Percentiles rank a stretch among this genome's conserved stretches.
Evolutionary conservation across 92 coral and sea anemone species (phyloP).

Genomic region (Umimayanthus kanabou): DNA sequence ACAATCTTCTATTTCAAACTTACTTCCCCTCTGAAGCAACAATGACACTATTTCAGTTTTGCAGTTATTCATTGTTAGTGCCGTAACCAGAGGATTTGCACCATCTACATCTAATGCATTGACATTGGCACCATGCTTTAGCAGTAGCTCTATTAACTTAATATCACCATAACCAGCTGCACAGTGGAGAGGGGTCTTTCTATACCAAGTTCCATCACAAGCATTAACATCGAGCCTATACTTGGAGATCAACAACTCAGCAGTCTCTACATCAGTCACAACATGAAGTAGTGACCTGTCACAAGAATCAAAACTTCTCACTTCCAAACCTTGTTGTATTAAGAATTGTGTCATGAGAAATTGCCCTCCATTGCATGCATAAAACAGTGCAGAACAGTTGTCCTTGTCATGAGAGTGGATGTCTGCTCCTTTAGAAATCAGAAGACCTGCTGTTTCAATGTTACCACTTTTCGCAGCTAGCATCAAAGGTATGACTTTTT

Average conservation of each 20-base stretch:
- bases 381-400: constrained; percentile 16
- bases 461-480: not conserved
- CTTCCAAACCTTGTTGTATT: not conserved
- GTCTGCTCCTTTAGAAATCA: constrained; percentile 19
- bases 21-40: not conserved
- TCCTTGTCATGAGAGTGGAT: not conserved
- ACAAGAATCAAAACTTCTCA: not conserved
- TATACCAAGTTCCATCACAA: not conserved
- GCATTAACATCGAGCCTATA: not conserved
- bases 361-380: not conserved
- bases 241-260: not conserved
- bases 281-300: constrained; percentile 4
- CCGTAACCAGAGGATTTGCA: not conserved
- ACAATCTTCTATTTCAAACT: not conserved
- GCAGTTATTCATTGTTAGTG: not conserved
- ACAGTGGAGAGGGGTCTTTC: not conserved
- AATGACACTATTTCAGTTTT: not conserved
- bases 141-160: not conserved
- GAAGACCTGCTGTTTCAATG: not conserved
- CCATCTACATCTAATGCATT: not conserved
- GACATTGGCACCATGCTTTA: not conserved
- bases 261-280: not conserved
- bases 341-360: not conserved
- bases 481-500: not conserved
- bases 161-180: not conserved